Base-by-base conservation (phyloP, 2,888 invertebrate species). In the Limnephilus rhombicus region DNA sequence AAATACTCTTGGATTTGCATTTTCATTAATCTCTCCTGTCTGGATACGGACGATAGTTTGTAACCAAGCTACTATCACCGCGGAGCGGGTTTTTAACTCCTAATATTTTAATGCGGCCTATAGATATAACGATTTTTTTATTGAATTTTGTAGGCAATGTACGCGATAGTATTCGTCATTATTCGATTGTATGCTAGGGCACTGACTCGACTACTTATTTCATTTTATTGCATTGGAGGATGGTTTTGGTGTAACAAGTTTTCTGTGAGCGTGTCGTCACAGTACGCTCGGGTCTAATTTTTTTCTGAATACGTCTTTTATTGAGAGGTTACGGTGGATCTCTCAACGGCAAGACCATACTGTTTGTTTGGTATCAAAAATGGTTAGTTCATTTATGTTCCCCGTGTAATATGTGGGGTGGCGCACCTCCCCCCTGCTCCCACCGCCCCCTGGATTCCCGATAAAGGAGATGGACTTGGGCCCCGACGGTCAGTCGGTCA, bases 401-500 rank as follows among this genome's bases (percentile, higher is more conserved):
- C 68, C 68, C 68, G 24, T 24, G 68, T 68, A 9, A 68, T 68
- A 5, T 68, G 18, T 24, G 24, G 68, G 82, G 87, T 45, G 49
- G 29, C 34, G 49, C n/a, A 53, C 24, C 87, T 24, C 85, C 68
- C 31, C 41, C 37, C 85, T 82, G 29, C 90, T 41, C 87, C 80
- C 81, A 37, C 86, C 91, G 37, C 92, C 68, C 85, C 49, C 82
- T 81, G 83, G 68, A 12, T 82, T 53, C 80, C 91, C 49, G 91
- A 92, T 92, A 92, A 92, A 92, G 92, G 92, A 92, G 92, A 92
- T 91, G 92, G 89, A 82, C 83, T 85, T 41, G 90, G 80, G 45
- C 89, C 80, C 24, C 85, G 82, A 29, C 95, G 95, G 95, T 96
- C 95, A 94, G 94, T 94, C 94, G 94, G 95, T 95, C 95, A 95